Evolutionary conservation across 1,140 invertebrate species (phyloP), one percentile per base, ranked within the genome.

Genomic region (Lepidurus arcticus): DNA sequence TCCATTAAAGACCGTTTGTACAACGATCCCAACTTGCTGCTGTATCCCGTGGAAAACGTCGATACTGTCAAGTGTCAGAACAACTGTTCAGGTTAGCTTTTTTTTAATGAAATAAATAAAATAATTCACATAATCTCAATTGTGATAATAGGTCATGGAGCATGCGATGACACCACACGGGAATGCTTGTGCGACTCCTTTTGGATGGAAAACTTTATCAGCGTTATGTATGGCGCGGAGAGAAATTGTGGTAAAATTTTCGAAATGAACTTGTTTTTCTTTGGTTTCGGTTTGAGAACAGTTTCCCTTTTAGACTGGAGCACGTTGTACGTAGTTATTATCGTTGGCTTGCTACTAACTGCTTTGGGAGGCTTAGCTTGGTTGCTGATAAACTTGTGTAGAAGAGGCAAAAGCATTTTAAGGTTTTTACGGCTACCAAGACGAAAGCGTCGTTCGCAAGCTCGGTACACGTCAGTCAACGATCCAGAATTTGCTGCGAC

Each of bases 111-210:
- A 75, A 79, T 44, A 16, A 80, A 42, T 76, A 73, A 81, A 3
- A n/a, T 13, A 65, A 34, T 3, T 78, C 43, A 75, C 74, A 44
- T 80, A 42, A 76, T 10, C 76, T 42, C 75, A 45, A n/a, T 44
- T 78, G 78, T 42, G 79, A 76, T 78, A 82, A 85, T 86, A 86
- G 89, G 92, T 1, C 95, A 97, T 85, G 96, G 95, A 65, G 89
- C 90, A 24, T 98, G 96, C 85, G 91, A 96, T 85, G 90, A 93
- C 83, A 88, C 90, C 80, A 92, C 92, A 10, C 89, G 94, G 82
- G 88, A 90, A 76, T 98, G 96, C 83, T 87, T 93, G 75, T 98
- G 96, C 86, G 94, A 97, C 86, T 92, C 94, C 43, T 98, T 97
- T 87, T 98, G 95, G 95, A 97, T 97, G 94, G 91, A 95, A 83